Percentiles rank a stretch among this genome's conserved stretches.
phyloP scores from a whole-genome alignment of 2,797 vertebrate species.

The Gastrophryne carolinensis region DNA sequence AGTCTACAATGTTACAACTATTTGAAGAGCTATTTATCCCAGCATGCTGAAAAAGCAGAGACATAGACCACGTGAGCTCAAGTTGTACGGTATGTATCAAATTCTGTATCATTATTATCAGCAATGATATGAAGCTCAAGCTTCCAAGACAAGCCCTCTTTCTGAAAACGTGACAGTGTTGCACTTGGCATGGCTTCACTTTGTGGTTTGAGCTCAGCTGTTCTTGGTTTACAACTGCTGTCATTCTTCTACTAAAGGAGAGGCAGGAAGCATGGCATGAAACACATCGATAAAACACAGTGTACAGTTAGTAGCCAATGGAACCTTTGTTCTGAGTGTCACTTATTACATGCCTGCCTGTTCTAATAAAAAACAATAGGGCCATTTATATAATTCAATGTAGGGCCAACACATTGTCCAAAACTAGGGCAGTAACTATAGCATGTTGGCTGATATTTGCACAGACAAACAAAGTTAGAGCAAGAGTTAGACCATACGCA shows the following conservation, averaged over 20 bases:
- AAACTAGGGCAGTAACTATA: neutral
- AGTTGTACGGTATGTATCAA: too few species aligned
- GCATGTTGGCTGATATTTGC: too few species aligned
- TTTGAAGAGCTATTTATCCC: too few species aligned
- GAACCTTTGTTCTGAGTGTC: neutral
- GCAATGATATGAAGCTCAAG: neutral
- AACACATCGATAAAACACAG: neutral
- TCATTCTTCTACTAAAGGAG: neutral
- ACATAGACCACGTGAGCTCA: too few species aligned
- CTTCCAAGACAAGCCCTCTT: neutral
- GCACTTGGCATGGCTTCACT: slow-evolving; percentile 26
- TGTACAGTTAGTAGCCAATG: neutral
- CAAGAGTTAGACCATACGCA: too few species aligned
- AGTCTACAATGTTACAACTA: too few species aligned
- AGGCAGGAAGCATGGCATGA: neutral
- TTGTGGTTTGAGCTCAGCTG: slow-evolving; percentile 10
- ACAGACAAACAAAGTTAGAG: too few species aligned
- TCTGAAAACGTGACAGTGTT: neutral
- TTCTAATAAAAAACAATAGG: neutral
- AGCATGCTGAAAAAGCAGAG: too few species aligned
- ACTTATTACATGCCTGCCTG: neutral
- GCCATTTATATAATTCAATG: neutral
- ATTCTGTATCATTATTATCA: too few species aligned
- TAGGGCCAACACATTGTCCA: neutral
- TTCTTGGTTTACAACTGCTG: neutral